phyloP scores from a whole-genome alignment of 2,113 vertebrate genomes.

The Syngnathus typhle region DNA sequence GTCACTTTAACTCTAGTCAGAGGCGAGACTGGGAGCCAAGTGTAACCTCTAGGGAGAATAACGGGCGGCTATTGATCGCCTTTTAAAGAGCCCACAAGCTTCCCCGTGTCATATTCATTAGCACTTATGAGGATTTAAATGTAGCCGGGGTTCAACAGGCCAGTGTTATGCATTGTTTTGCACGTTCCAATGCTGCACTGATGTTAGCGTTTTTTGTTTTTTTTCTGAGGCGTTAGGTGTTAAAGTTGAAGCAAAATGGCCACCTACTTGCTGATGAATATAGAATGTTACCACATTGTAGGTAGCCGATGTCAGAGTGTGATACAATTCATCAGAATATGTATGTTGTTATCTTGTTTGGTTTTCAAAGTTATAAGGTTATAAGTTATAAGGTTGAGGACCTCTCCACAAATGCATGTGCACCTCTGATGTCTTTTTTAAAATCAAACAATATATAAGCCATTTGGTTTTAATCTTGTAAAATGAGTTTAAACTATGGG shows the following conservation, averaged over 20 bases:
- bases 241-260: conserved; percentile 48
- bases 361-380: no score
- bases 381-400: no score
- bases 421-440: not conserved
- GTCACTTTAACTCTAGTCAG: conserved; percentile 59
- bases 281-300: conserved; percentile 42
- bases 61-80: conserved; percentile 60
- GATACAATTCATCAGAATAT: conserved; percentile 43
- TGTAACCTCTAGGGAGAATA: conserved; percentile 60
- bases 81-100: conserved; percentile 67
- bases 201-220: conserved; percentile 22
- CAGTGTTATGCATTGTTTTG: conserved; percentile 46
- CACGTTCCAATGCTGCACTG: conserved; percentile 41
- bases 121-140: conserved; percentile 68
- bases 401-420: no score
- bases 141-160: conserved; percentile 60
- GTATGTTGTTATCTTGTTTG: no score
- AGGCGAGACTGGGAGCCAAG: conserved; percentile 50
- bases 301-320: conserved; percentile 28
- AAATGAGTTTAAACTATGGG: not conserved
- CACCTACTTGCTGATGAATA: conserved; percentile 41
- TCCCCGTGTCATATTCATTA: conserved; percentile 68
- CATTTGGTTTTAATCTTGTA: not conserved
- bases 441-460: not conserved
- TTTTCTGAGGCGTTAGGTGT: conserved; percentile 48